Evolutionary conservation across 2,113 vertebrate species (phyloP).

Genomic region (Ornithorhynchus anatinus): DNA sequence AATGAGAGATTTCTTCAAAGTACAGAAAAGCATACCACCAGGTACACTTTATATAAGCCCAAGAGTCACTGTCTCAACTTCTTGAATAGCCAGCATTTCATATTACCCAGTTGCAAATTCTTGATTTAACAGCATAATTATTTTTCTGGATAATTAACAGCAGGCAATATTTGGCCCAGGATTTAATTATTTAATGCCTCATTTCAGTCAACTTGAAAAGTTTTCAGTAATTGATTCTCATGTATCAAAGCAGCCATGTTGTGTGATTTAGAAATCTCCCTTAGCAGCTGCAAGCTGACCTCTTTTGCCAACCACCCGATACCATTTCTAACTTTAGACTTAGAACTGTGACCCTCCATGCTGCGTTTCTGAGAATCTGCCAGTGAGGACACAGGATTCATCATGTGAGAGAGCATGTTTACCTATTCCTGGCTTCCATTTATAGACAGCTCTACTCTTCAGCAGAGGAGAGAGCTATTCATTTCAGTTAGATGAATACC

Average conservation of each 20-base stretch:
- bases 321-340: slow-evolving; percentile 65
- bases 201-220: slow-evolving; percentile 60
- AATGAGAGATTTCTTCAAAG: neutral
- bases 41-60: slow-evolving; percentile 34
- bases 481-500: neutral
- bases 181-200: slow-evolving; percentile 71
- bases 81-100: slow-evolving; percentile 52
- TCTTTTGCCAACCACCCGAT: slow-evolving; percentile 16
- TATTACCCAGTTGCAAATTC: slow-evolving; percentile 62
- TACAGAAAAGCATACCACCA: neutral
- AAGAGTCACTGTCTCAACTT: slow-evolving; percentile 23
- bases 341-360: slow-evolving; percentile 29
- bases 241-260: slow-evolving; percentile 17
- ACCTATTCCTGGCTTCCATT: slow-evolving; percentile 17
- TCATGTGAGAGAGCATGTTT: slow-evolving; percentile 12
- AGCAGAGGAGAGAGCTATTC: rapidly evolving
- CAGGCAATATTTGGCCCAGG: slow-evolving; percentile 64
- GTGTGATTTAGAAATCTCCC: slow-evolving; percentile 4
- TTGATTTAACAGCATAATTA: slow-evolving; percentile 71
- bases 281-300: slow-evolving; percentile 55
- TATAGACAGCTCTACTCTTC: neutral
- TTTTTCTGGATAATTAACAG: slow-evolving; percentile 68
- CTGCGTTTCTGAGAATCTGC: slow-evolving; percentile 29
- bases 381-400: neutral
- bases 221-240: slow-evolving; percentile 68